phyloP scores from a whole-genome alignment of 2,113 vertebrate genomes.

The Saguinus midas region DNA sequence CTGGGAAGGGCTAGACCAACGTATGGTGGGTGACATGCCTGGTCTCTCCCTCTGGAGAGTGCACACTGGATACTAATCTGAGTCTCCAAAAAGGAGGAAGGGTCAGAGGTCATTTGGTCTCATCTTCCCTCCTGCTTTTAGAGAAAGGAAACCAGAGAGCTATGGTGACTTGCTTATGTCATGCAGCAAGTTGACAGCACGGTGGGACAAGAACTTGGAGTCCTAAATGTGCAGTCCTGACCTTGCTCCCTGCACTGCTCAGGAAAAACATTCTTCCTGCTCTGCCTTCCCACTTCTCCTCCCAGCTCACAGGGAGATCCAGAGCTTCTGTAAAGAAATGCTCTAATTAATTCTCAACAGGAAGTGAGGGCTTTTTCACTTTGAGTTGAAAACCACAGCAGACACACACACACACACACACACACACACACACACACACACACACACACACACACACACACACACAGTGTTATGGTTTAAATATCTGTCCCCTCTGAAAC shows the following conservation, averaged over 20 bases:
- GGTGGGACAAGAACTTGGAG: neutral
- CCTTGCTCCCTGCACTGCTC: neutral
- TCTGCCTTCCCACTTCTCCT: neutral
- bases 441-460: neutral
- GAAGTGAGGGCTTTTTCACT: constrained; percentile 56
- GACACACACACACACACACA: neutral
- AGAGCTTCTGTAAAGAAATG: neutral
- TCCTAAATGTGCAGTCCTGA: neutral
- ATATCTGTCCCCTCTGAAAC: neutral
- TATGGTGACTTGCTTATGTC: neutral
- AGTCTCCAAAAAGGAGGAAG: neutral
- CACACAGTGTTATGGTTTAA: neutral
- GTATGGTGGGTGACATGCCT: too few species aligned
- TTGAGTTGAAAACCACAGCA: constrained; percentile 37
- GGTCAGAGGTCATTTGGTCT: neutral
- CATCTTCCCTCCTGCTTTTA: neutral
- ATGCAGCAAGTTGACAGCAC: neutral
- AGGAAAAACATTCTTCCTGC: neutral
- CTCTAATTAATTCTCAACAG: constrained; percentile 44
- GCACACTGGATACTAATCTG: neutral
- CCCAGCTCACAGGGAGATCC: neutral
- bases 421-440: neutral
- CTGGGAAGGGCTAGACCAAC: neutral
- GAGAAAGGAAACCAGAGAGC: neutral
- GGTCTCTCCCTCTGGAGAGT: neutral